Evolutionary conservation across 64 coral and sea anemone genomes (phyloP), one percentile per base, ranked within the genome.

Genomic region (Dendronephthya gigantea): DNA sequence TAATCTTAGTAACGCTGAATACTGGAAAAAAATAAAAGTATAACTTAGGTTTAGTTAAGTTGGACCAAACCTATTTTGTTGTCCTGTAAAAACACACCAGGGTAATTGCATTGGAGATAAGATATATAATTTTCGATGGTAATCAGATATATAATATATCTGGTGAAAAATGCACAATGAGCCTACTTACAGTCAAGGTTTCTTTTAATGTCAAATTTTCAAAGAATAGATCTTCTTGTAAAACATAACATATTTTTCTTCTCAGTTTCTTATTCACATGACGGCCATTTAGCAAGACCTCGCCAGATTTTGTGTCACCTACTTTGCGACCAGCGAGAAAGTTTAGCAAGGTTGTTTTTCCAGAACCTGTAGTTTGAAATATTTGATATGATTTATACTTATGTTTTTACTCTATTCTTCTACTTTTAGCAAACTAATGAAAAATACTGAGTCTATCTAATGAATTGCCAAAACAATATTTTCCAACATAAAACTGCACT

Each of bases 1-100:
- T 9, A 96, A 83, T 35, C 94, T 88, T 34, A 96, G 82, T 88
- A 96, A 85, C 70, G 94, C 94, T 47, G 94, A 96, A 87, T 89
- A 96, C 94, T 96, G 55, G 38, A 76, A 32, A 88, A n/a, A 72
- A 48, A 35, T 35, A 48, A 12, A 12, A 52, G 22, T 35, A 48
- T 12, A 12, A 52, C 7, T 48, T 50, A n/a, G 30, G 68, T 2
- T 2, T 1, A 74, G 68, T 7, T n/a, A n/a, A n/a, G n/a, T n/a
- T n/a, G n/a, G n/a, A n/a, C n/a, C n/a, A n/a, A n/a, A n/a, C n/a
- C n/a, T n/a, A n/a, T n/a, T n/a, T n/a, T n/a, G n/a, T n/a, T n/a
- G n/a, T n/a, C n/a, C n/a, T n/a, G n/a, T n/a, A n/a, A n/a, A n/a
- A n/a, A n/a, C n/a, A n/a, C n/a, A n/a, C n/a, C n/a, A n/a, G n/a